Percentiles rank a stretch among this genome's conserved stretches.
Evolutionary conservation across 2,113 vertebrate species (phyloP).

Genomic region (Pseudonaja textilis): DNA sequence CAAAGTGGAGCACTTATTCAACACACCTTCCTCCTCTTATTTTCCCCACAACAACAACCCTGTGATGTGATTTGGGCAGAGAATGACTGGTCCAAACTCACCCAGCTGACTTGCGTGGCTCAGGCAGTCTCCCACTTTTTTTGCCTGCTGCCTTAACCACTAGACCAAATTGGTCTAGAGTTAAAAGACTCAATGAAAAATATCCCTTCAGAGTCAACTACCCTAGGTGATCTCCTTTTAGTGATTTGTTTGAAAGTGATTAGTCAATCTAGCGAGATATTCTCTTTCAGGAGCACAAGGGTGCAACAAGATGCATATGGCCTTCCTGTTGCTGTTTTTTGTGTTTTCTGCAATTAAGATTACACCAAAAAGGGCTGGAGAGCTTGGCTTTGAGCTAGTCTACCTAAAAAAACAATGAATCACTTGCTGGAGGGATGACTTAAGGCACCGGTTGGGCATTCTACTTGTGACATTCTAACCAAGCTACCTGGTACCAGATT

Average conservation of each 20-base stretch:
- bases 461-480: background rate
- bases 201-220: background rate
- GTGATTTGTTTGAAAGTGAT: background rate
- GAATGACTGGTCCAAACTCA: no score
- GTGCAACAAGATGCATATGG: background rate
- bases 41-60: no score
- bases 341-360: background rate
- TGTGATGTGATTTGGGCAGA: no score
- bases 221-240: background rate
- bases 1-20: no score
- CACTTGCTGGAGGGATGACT: background rate
- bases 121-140: no score
- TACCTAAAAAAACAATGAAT: background rate
- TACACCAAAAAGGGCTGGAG: background rate
- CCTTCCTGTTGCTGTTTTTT: background rate
- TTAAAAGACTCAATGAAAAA: constrained; percentile 41
- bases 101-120: no score
- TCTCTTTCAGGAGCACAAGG: background rate
- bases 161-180: no score
- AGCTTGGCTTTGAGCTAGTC: background rate
- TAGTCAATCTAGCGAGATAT: background rate
- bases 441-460: background rate
- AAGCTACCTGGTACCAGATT: background rate
- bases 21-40: no score
- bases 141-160: no score